Percentiles rank a stretch among this genome's conserved stretches.
phyloP scores from a whole-genome alignment of 1,140 invertebrate species.

The Heliconius hermathena region DNA sequence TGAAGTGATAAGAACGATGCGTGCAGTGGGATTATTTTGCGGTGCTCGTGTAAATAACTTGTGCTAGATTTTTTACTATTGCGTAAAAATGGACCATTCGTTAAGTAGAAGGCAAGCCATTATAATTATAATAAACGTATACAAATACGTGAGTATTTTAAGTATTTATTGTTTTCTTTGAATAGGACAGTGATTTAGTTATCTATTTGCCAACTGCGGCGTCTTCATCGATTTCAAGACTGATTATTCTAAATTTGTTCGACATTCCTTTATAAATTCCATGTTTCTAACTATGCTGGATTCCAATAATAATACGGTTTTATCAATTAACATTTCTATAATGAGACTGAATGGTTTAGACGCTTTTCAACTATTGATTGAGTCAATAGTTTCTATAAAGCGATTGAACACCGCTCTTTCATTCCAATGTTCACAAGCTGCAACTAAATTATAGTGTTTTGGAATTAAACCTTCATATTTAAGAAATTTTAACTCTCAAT shows the following conservation, averaged over 20 bases:
- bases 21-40: slow-evolving; percentile 67
- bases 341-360: slow-evolving; percentile 58
- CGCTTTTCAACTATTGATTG: slow-evolving; percentile 70
- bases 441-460: slow-evolving; percentile 20
- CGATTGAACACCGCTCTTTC: slow-evolving; percentile 49
- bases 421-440: slow-evolving; percentile 45
- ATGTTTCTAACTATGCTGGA: slow-evolving; percentile 25
- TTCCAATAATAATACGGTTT: slow-evolving; percentile 27
- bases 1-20: slow-evolving; percentile 61
- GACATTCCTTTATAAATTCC: slow-evolving; percentile 57
- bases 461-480: slow-evolving; percentile 1
- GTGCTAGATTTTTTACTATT: slow-evolving; percentile 80
- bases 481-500: not conserved
- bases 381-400: slow-evolving; percentile 69
- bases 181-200: slow-evolving; percentile 56
- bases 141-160: slow-evolving; percentile 61
- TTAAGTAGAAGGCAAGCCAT: slow-evolving; percentile 59
- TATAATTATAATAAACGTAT: slow-evolving; percentile 41
- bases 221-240: slow-evolving; percentile 72
- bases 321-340: slow-evolving; percentile 47
- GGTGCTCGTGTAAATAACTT: slow-evolving; percentile 79
- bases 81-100: slow-evolving; percentile 73
- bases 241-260: slow-evolving; percentile 74
- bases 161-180: slow-evolving; percentile 73
- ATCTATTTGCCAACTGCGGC: slow-evolving; percentile 54